phyloP scores from a whole-genome alignment of 2,113 vertebrate genomes.

The Aegotheles bennettii region DNA sequence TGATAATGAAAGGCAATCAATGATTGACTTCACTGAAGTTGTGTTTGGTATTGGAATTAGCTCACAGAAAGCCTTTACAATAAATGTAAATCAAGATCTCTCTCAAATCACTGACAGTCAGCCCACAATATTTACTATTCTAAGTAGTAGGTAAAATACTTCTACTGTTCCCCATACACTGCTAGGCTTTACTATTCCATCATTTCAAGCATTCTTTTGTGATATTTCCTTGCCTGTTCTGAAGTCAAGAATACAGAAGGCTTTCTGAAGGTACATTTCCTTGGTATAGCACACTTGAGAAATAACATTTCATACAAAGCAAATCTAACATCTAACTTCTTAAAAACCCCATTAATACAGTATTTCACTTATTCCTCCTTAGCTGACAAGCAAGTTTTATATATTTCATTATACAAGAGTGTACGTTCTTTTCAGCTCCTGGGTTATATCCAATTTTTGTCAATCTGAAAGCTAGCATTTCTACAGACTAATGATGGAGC shows the following conservation, averaged over 20 bases:
- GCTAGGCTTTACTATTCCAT: neutral
- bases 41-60: neutral
- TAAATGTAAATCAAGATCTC: neutral
- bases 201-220: neutral
- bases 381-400: constrained; percentile 38
- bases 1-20: neutral
- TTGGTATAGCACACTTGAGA: constrained; percentile 9
- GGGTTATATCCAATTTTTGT: constrained; percentile 58
- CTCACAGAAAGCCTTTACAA: neutral
- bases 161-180: neutral
- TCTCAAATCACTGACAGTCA: neutral
- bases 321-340: constrained; percentile 45
- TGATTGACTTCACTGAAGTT: neutral
- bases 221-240: neutral
- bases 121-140: neutral
- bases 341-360: constrained; percentile 30
- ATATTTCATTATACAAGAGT: constrained; percentile 57
- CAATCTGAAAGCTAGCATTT: constrained; percentile 58
- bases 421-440: constrained; percentile 61
- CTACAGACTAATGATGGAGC: constrained; percentile 4
- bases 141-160: neutral
- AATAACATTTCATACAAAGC: constrained; percentile 21
- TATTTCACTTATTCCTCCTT: constrained; percentile 48
- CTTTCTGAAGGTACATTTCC: constrained; percentile 1
- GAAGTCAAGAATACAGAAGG: neutral